Percentiles rank a stretch among this genome's conserved stretches.
These are phyloP conservation scores for Lacerta viridis DNA, from an alignment of 2,797 vertebrate species.

Conservation along the genomic window DNA sequence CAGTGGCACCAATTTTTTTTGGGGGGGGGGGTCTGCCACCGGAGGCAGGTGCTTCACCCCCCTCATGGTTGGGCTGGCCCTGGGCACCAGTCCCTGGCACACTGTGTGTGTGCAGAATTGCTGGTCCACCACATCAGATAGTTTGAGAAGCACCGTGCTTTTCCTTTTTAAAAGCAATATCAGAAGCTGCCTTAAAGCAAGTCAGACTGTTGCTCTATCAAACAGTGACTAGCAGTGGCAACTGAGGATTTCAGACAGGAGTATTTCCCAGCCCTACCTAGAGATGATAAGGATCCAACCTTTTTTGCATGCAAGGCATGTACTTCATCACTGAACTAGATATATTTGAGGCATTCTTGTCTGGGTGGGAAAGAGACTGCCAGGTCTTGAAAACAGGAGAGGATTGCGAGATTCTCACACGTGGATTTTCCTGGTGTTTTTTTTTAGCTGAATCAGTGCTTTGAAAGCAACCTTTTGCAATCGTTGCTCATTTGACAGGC, in stretches of 20 bases:
- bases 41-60: no score
- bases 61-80: no score
- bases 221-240: background rate
- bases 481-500: conserved; percentile 82
- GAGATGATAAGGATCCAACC: background rate
- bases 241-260: background rate
- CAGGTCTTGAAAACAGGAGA: conserved; percentile 24
- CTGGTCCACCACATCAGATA: no score
- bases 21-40: no score
- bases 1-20: no score
- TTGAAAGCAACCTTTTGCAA: conserved; percentile 80
- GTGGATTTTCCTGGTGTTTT: conserved; percentile 34
- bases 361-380: background rate
- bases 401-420: background rate
- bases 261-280: background rate
- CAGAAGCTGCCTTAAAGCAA: background rate
- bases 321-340: background rate
- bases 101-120: no score
- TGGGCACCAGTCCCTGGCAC: no score
- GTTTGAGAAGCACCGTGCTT: no score
- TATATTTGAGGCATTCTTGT: background rate
- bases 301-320: background rate
- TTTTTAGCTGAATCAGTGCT: conserved; percentile 62
- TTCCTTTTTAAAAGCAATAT: no score
- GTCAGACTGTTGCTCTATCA: background rate